phyloP scores from a whole-genome alignment of 2,113 vertebrate genomes.

The Octodon degus region DNA sequence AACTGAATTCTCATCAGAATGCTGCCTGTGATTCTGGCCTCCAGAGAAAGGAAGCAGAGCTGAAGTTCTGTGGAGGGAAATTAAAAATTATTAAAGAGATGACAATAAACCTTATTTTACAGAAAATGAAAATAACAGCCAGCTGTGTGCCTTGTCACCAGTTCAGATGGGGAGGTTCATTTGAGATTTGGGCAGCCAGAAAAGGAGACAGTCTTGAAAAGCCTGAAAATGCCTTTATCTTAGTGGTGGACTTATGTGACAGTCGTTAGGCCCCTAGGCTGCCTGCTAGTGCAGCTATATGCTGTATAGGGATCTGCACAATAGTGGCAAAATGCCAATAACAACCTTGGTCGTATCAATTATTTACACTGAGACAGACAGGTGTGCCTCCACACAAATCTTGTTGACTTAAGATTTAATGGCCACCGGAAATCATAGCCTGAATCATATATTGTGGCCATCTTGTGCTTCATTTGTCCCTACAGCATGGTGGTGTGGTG shows the following conservation, averaged over 20 bases:
- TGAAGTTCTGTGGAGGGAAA: slow-evolving; percentile 40
- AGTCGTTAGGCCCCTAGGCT: not conserved
- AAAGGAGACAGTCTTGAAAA: not conserved
- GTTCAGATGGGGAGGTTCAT: not conserved
- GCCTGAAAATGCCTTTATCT: not conserved
- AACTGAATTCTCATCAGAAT: not conserved
- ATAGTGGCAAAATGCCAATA: not conserved
- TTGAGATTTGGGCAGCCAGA: not conserved
- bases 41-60: slow-evolving; percentile 11
- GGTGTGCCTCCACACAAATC: not conserved
- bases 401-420: not conserved
- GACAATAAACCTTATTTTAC: not conserved
- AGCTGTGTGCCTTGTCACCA: not conserved
- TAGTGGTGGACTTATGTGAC: not conserved
- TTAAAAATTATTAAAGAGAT: not conserved
- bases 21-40: not conserved
- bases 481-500: not conserved
- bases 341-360: not conserved
- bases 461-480: not conserved
- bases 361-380: not conserved
- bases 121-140: slow-evolving; percentile 2
- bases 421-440: not conserved
- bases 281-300: not conserved
- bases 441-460: not conserved
- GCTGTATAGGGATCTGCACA: not conserved